phyloP scores from a whole-genome alignment of 2,113 vertebrate species.

The Pristiophorus japonicus region DNA sequence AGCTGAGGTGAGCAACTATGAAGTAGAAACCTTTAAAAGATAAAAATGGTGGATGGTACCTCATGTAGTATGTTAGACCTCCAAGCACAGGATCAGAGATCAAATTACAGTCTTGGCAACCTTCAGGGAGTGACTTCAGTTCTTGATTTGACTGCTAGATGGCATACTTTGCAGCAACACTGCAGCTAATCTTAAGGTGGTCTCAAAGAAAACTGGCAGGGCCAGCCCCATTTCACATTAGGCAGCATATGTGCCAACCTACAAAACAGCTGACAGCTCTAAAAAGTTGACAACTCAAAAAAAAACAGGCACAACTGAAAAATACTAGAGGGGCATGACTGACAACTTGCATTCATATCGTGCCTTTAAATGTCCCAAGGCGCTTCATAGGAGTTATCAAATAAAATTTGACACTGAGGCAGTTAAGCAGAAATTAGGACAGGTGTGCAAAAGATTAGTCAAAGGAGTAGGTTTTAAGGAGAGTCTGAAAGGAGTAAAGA shows the following conservation, averaged over 20 bases:
- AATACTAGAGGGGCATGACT: background rate
- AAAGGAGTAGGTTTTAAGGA: background rate
- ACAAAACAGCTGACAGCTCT: background rate
- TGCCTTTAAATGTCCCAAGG: background rate
- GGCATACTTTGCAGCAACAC: background rate
- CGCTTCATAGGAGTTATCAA: background rate
- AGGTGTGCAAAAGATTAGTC: background rate
- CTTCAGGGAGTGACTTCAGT: background rate
- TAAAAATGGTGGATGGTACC: background rate
- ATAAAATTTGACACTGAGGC: background rate
- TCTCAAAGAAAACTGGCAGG: background rate
- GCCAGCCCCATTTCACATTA: background rate
- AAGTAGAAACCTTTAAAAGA: background rate
- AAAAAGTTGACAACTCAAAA: background rate
- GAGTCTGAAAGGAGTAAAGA: background rate
- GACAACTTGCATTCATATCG: background rate
- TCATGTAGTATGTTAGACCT: no score
- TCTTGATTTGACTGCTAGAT: background rate
- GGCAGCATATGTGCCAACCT: background rate
- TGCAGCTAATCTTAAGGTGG: background rate
- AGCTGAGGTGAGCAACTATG: background rate
- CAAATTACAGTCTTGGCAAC: background rate
- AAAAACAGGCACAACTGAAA: background rate
- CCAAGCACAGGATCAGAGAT: background rate
- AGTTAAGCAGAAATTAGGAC: background rate